Conservation (phyloP, 2,113 vertebrate species). For the Asarcornis scutulata region DNA sequence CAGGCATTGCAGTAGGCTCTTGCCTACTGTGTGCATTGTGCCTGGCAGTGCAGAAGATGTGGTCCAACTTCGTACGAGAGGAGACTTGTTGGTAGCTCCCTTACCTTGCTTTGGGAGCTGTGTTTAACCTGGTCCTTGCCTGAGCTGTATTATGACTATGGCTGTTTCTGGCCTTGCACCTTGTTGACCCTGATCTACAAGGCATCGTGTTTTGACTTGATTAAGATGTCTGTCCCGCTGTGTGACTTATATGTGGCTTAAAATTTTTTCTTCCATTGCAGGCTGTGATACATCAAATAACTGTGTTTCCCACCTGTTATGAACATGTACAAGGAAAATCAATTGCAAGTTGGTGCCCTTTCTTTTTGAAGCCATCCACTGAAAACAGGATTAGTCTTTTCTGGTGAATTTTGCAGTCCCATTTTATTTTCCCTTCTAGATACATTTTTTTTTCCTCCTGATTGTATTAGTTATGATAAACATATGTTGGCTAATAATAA, state of each 20-base stretch:
- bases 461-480: not conserved
- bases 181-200: not conserved
- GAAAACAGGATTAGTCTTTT: not conserved
- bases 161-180: not conserved
- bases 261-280: not conserved
- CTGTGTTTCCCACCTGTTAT: not conserved
- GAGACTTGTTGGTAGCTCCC: not conserved
- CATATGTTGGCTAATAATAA: not conserved
- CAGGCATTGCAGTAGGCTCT: not conserved
- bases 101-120: not conserved
- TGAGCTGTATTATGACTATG: not conserved
- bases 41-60: not conserved
- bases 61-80: not conserved
- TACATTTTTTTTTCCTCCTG: not conserved
- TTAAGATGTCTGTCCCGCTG: not conserved
- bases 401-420: accelerated
- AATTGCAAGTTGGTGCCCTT: not conserved
- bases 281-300: not conserved
- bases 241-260: not conserved
- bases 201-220: not conserved
- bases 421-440: not conserved
- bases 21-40: not conserved
- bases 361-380: not conserved
- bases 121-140: not conserved
- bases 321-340: not conserved